Base-by-base conservation (phyloP, 2,888 invertebrate species). In the Drosophila sordidula region DNA sequence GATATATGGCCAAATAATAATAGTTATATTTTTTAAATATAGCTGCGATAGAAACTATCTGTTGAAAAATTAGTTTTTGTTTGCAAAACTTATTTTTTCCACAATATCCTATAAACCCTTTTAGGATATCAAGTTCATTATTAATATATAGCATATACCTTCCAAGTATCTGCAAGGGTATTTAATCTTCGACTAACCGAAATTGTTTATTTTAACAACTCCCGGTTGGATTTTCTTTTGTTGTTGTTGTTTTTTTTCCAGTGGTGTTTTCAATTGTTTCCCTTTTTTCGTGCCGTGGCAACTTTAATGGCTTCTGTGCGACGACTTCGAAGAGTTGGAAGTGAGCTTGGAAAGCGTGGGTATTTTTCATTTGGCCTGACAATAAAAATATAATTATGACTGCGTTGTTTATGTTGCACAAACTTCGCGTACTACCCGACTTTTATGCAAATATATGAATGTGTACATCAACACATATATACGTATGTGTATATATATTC, bases 381-480 rank as follows among this genome's bases (percentile, higher is more conserved):
- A 80, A 73, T 79, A 78, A 75, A 79, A 78, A 78, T 78, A 78
- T 78, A 74, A 79, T 70, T 80, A 80, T 80, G 68, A 65, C 73
- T 78, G 72, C 63, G 70, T 73, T 77, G 64, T 68, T 72, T 64
- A 70, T 73, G 56, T 63, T 72, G 59, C 52, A 65, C 58, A 71
- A 34, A 67, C 51, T 58, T 12, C 34, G 34, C 36, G 36, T 25
- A 50, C 49, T 29, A 22, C 42, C 16, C 46, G 14, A 25, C 11
- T 18, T 29, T 36, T 42, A 70, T 70, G 57, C 34, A 51, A 46
- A 71, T 61, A 50, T 25, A 38, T 51, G 26, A 14, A 38, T 6
- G 39, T 34, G 29, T 38, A 25, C 36, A 46, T 14, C 32, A 14
- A 12, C 18, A 50, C 11, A 50, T 55, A 47, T 34, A 18, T 36